Evolutionary conservation across 1,140 invertebrate species (phyloP).

Genomic region (Theocolax elegans): DNA sequence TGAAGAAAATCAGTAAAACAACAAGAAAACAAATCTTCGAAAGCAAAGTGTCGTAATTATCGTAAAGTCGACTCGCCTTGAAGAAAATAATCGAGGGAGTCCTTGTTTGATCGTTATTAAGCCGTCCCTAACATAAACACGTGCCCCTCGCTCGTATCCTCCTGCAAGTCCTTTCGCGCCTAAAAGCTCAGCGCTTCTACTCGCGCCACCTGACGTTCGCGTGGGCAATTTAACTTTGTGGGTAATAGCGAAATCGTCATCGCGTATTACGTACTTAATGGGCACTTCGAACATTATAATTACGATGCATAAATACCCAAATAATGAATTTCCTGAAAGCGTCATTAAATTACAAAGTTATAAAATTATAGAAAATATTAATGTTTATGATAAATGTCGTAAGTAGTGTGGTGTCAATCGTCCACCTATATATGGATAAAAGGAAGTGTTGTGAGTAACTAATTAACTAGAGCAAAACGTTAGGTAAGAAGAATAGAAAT

Average conservation of each 20-base stretch:
- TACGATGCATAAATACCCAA: too few relatives aligned
- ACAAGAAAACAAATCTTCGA: not conserved
- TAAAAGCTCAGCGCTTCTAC: not conserved
- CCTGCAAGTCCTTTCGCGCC: not conserved
- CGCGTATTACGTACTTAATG: not conserved
- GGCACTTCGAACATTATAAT: too few relatives aligned
- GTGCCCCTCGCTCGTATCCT: not conserved
- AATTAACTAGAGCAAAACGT: too few relatives aligned
- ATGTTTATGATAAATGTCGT: too few relatives aligned
- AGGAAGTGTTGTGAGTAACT: too few relatives aligned
- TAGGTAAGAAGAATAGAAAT: too few relatives aligned
- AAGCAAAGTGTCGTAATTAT: too few relatives aligned
- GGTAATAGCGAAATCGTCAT: not conserved
- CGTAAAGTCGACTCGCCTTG: not conserved
- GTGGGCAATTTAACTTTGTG: not conserved
- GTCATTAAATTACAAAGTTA: too few relatives aligned
- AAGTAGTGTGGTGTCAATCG: too few relatives aligned
- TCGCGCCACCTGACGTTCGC: not conserved
- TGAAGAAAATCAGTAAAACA: not conserved
- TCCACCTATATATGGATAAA: too few relatives aligned
- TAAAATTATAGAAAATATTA: too few relatives aligned
- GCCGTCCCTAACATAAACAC: not conserved
- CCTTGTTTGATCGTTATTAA: slow-evolving; percentile 26
- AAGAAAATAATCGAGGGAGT: not conserved
- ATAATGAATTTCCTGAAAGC: too few relatives aligned